Percentiles rank a stretch among this genome's conserved stretches.
Conservation (phyloP, 1,140 invertebrate species). For the Eumaeus atala region DNA sequence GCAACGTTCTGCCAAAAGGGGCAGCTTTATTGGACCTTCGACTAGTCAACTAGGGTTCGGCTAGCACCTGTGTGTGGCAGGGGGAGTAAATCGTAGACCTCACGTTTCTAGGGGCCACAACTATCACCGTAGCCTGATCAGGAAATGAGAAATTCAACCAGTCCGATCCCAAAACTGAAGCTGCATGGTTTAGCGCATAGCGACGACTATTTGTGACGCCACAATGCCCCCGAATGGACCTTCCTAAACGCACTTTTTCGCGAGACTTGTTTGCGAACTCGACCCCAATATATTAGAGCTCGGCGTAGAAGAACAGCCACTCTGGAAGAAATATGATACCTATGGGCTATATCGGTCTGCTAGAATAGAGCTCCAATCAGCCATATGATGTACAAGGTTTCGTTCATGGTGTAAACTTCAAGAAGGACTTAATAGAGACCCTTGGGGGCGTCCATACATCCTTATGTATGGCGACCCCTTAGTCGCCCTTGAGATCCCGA, state of each 20-base stretch:
- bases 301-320: slow-evolving; percentile 12
- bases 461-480: no score
- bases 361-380: slow-evolving; percentile 16
- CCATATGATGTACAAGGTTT: slow-evolving; percentile 20
- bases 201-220: slow-evolving; percentile 21
- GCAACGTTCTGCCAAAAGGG: slow-evolving; percentile 14
- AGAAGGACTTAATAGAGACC: slow-evolving; percentile 30
- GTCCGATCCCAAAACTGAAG: slow-evolving; percentile 16
- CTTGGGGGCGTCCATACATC: slow-evolving; percentile 39
- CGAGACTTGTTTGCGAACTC: slow-evolving; percentile 23
- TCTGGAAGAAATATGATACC: not conserved
- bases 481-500: not conserved
- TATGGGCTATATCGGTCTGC: slow-evolving; percentile 19
- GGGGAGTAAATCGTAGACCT: no score
- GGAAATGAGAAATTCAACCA: not conserved
- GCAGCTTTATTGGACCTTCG: slow-evolving; percentile 18
- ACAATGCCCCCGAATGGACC: slow-evolving; percentile 23
- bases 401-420: slow-evolving; percentile 23
- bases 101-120: slow-evolving; percentile 18
- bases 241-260: slow-evolving; percentile 18
- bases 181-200: slow-evolving; percentile 8
- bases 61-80: no score
- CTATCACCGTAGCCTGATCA: slow-evolving; percentile 16
- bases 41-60: no score
- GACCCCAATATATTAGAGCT: slow-evolving; percentile 19